Evolutionary conservation across 2,113 vertebrate genomes (phyloP).

Genomic region (Zeus faber): DNA sequence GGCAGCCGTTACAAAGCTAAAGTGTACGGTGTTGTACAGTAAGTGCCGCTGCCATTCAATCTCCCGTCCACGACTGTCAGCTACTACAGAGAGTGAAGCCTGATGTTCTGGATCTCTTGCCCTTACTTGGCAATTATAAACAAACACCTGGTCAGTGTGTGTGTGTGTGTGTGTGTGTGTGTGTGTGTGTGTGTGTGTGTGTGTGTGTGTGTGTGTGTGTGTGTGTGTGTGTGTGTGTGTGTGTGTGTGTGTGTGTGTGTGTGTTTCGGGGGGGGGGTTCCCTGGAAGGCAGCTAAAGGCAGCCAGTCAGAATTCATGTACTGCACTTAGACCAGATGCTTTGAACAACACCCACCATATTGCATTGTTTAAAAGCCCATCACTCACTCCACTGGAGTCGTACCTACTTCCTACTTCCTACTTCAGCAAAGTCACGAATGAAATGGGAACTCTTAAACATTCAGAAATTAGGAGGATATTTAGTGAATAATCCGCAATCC

Average conservation of each 20-base stretch:
- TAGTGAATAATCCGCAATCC: neutral
- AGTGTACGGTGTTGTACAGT: too few species aligned
- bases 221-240: slow-evolving; percentile 6
- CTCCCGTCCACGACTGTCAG: slow-evolving; percentile 9
- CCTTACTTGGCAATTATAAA: slow-evolving; percentile 33
- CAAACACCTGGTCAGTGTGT: slow-evolving; percentile 40
- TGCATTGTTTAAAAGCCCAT: neutral
- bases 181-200: slow-evolving; percentile 6
- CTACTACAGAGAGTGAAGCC: slow-evolving; percentile 16
- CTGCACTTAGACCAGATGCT: slow-evolving; percentile 15
- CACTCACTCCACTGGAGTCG: neutral
- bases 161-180: slow-evolving; percentile 9
- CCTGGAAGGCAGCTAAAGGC: slow-evolving; percentile 15
- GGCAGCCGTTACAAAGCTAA: too few species aligned
- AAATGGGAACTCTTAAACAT: neutral
- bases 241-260: neutral
- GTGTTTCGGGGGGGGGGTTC: neutral
- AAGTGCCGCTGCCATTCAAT: slow-evolving; percentile 17
- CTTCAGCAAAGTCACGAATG: neutral
- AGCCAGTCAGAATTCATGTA: slow-evolving; percentile 11
- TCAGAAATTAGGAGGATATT: too few species aligned
- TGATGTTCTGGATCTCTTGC: slow-evolving; percentile 22
- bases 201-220: slow-evolving; percentile 9
- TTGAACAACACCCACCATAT: slow-evolving; percentile 1
- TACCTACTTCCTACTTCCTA: neutral